Conservation (phyloP, 2,888 invertebrate genomes). For the Lochmaea capreae region DNA sequence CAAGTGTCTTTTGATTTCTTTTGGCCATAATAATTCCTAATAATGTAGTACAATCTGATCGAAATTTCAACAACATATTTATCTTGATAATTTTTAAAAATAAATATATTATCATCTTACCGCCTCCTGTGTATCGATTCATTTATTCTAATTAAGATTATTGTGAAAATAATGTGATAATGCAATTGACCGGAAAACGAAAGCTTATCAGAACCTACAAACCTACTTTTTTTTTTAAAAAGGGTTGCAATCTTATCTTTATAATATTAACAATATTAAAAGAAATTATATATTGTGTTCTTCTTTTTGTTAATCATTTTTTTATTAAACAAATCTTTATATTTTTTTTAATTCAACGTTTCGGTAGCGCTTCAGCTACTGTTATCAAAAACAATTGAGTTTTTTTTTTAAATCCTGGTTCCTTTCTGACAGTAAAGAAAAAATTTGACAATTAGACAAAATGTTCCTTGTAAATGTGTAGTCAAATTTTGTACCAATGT, state of each 20-base stretch:
- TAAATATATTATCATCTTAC: not conserved
- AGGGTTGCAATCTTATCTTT: slow-evolving; percentile 6
- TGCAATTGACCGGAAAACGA: slow-evolving; percentile 13
- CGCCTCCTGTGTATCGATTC: not conserved
- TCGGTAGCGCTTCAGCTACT: too few species aligned
- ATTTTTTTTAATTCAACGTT: too few species aligned
- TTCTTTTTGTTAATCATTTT: not conserved
- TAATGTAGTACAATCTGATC: too few species aligned
- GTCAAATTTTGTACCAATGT: too few species aligned
- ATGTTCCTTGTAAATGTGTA: too few species aligned
- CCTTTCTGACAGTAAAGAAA: too few species aligned
- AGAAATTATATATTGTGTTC: not conserved
- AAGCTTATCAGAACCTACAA: slow-evolving; percentile 7
- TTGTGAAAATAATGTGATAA: slow-evolving; percentile 3
- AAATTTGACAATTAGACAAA: too few species aligned
- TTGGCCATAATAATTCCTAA: too few species aligned
- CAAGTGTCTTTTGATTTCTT: too few species aligned
- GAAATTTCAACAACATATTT: not conserved
- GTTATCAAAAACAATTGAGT: too few species aligned
- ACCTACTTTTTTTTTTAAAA: slow-evolving; percentile 9
- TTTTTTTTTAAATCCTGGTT: too few species aligned
- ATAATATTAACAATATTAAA: not conserved
- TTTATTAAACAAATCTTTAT: not conserved
- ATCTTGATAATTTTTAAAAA: not conserved
- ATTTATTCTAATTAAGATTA: slow-evolving; percentile 6